Evolutionary conservation across 2,113 vertebrate genomes (phyloP), one percentile per base, ranked within the genome.

Genomic region (Strix uralensis): DNA sequence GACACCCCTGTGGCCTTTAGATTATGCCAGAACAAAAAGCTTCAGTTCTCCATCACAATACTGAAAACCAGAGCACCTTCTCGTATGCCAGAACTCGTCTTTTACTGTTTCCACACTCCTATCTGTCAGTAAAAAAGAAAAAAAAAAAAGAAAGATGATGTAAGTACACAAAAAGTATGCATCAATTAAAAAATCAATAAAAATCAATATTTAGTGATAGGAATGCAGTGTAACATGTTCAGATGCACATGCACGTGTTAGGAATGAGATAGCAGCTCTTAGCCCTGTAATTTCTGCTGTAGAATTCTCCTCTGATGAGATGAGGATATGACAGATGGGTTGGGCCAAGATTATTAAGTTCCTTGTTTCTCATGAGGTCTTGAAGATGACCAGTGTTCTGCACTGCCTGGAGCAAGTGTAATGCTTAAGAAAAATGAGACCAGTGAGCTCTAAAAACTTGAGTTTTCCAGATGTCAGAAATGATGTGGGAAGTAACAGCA

Each of bases 391-490:
- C 69, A n/a, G 19, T 79, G 40, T 70, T 86, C 46, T 86, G 44
- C 52, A 52, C 32, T 71, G 34, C 66, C 55, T 88, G 58, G 13
- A 86, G 38, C 34, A 92, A 79, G 27, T 55, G 29, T 82, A 80
- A 34, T 38, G 15, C 78, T 21, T 65, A 46, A 81, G 26, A 30
- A 84, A 92, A 89, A 78, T 51, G 58, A 63, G 49, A 62, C n/a
- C 40, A 38, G 6, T 25, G 74, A 69, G 52, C 32, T 83, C 90
- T 90, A 54, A 85, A 92, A 84, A 2, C 15, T 15, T 14, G 51
- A 42, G 7, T 81, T 93, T 93, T 94, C 47, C 86, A 85, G 42
- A 58, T 90, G 73, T 86, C 72, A 40, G 38, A 84, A 83, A 71
- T 67, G 1, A 26, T 30, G 22, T 49, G 40, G 67, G 67, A 90